Percentiles rank a stretch among this genome's conserved stretches.
These are phyloP conservation scores for Hoplias malabaricus DNA, from an alignment of 2,113 vertebrate genomes.

Conservation along the genomic window DNA sequence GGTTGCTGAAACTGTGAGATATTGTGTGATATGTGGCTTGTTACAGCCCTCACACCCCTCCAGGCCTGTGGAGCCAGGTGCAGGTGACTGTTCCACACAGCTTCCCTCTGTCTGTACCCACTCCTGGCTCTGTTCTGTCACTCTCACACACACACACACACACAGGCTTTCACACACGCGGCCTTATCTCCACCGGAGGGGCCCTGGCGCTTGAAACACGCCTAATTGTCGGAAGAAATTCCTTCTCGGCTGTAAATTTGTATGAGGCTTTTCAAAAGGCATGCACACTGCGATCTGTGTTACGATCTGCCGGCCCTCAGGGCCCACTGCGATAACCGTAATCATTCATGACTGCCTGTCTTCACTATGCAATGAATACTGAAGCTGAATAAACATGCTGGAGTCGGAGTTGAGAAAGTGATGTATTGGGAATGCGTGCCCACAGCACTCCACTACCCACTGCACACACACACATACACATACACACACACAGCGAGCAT, in stretches of 20 bases:
- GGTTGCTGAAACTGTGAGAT: not conserved
- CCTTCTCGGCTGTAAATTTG: conserved; percentile 56
- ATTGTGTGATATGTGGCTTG: not conserved
- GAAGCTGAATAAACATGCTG: conserved; percentile 49
- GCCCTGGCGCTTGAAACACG: conserved; percentile 46
- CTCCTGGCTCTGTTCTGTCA: not conserved
- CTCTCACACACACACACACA: not conserved
- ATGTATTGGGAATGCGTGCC: not conserved
- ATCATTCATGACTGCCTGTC: conserved; percentile 65
- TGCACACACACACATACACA: conserved; percentile 6
- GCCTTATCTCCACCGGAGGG: conserved; percentile 54
- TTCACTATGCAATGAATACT: conserved; percentile 56
- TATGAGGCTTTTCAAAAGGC: conserved; percentile 45
- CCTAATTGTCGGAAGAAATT: conserved; percentile 49
- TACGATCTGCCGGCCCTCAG: conserved; percentile 28
- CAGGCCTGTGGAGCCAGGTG: not conserved
- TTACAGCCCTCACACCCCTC: not conserved
- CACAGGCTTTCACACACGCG: conserved; percentile 48
- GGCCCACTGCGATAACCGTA: conserved; percentile 58
- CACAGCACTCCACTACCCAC: not conserved
- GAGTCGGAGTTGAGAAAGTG: conserved; percentile 41
- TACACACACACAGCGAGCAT: not conserved
- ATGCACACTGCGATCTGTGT: conserved; percentile 17
- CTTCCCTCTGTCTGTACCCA: not conserved
- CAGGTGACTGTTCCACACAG: conserved; percentile 27